phyloP scores from a whole-genome alignment of 2,113 vertebrate species.

The Pomatorhinus ruficollis region DNA sequence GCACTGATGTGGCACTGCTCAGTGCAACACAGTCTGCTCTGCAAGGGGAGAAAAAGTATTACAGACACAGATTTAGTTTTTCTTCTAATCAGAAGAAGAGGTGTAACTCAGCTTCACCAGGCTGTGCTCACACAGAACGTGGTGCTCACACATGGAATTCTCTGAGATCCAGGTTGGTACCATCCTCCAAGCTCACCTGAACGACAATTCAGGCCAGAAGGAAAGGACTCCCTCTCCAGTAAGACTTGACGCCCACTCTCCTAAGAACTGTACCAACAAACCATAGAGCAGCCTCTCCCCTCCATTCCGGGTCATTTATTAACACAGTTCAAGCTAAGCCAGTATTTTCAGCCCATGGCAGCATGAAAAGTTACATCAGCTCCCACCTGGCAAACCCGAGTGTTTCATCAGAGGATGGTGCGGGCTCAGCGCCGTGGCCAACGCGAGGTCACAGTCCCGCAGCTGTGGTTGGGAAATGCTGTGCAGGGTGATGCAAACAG shows the following conservation, averaged over 20 bases:
- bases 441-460: neutral
- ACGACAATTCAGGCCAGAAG: fast-evolving
- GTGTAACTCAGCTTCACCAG: neutral
- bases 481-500: neutral
- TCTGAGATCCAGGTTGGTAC: fast-evolving
- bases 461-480: neutral
- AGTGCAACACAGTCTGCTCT: fast-evolving
- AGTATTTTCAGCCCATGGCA: neutral
- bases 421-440: neutral
- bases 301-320: neutral
- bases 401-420: neutral
- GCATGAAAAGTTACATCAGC: neutral
- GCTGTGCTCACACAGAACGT: fast-evolving
- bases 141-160: fast-evolving
- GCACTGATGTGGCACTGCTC: neutral
- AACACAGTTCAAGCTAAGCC: constrained; percentile 25
- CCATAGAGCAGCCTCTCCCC: neutral
- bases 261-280: neutral
- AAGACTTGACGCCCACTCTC: neutral
- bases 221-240: neutral
- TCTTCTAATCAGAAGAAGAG: neutral
- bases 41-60: neutral
- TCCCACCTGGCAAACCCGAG: neutral
- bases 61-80: neutral
- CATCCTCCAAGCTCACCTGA: fast-evolving